Evolutionary conservation across 1,140 invertebrate genomes (phyloP).

Genomic region (Leptestheria dahalacensis): DNA sequence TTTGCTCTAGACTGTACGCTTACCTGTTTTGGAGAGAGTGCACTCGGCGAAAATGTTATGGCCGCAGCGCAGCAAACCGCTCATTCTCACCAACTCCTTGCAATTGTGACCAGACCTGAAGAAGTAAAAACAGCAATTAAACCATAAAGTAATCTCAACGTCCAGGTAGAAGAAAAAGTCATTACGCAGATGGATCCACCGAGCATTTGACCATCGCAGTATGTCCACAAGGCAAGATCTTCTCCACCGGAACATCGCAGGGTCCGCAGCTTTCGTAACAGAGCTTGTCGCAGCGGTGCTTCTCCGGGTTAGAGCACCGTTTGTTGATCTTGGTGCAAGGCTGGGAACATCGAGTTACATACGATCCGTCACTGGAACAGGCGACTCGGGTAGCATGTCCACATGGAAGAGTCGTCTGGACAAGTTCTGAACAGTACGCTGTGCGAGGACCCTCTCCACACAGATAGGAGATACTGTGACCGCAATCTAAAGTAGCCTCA

Average conservation of each 20-base stretch:
- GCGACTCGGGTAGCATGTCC: too few relatives aligned
- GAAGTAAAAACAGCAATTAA: neutral
- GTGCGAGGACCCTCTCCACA: too few relatives aligned
- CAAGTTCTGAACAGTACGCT: too few relatives aligned
- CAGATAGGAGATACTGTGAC: too few relatives aligned
- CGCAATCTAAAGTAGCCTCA: too few relatives aligned
- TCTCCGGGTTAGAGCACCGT: conserved; percentile 25
- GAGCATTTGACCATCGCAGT: neutral
- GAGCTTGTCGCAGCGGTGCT: conserved; percentile 31
- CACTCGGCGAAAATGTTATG: neutral
- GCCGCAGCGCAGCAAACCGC: neutral
- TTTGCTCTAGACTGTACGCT: neutral
- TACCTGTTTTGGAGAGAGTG: neutral
- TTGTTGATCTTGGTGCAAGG: too few relatives aligned
- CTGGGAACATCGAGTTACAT: too few relatives aligned
- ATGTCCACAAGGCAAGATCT: conserved; percentile 34
- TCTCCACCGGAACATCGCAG: conserved; percentile 29
- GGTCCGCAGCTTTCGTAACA: conserved; percentile 32
- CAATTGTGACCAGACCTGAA: neutral
- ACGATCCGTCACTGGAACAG: too few relatives aligned
- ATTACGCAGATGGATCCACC: neutral
- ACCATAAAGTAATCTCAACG: neutral
- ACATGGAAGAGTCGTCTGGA: too few relatives aligned
- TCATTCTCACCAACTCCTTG: neutral
- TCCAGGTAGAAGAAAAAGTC: neutral